These are phyloP conservation scores for Campoplex nolae DNA, from an alignment of 2,888 invertebrate genomes.

Conservation along the genomic window DNA sequence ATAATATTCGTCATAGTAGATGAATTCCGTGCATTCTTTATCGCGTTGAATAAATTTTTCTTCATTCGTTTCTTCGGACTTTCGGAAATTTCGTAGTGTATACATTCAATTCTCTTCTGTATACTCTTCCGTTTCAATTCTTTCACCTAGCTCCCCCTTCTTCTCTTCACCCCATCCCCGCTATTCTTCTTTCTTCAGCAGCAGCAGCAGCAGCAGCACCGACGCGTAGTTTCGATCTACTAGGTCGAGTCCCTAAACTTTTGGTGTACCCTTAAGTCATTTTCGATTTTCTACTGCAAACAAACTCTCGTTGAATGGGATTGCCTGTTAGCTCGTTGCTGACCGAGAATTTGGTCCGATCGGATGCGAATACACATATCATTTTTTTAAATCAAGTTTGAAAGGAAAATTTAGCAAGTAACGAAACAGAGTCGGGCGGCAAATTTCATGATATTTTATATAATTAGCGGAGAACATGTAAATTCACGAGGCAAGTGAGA, in stretches of 20 bases:
- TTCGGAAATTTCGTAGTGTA: constrained; percentile 69
- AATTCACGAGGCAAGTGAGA: constrained; percentile 44
- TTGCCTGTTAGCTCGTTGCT: constrained; percentile 28
- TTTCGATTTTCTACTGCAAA: constrained; percentile 58
- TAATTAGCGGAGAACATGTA: constrained; percentile 37
- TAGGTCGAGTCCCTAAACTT: constrained; percentile 48
- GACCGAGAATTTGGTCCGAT: background rate
- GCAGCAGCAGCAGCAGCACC: background rate
- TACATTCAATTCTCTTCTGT: constrained; percentile 35
- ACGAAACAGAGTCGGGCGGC: background rate
- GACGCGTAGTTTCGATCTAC: constrained; percentile 4
- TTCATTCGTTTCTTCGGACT: constrained; percentile 69
- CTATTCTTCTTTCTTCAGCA: background rate
- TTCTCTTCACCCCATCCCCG: too few relatives aligned
- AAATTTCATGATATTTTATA: constrained; percentile 5
- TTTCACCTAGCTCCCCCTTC: background rate
- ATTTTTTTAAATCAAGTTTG: background rate
- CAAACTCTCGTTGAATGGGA: constrained; percentile 43
- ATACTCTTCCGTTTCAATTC: background rate
- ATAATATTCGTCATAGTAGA: background rate
- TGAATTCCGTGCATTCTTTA: background rate
- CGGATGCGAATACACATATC: background rate
- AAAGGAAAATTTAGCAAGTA: background rate
- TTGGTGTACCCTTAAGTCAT: constrained; percentile 46
- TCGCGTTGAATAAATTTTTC: constrained; percentile 74